Evolutionary conservation across 2,888 invertebrate genomes (phyloP), one percentile per base, ranked within the genome.

Genomic region (Xestia xanthographa): DNA sequence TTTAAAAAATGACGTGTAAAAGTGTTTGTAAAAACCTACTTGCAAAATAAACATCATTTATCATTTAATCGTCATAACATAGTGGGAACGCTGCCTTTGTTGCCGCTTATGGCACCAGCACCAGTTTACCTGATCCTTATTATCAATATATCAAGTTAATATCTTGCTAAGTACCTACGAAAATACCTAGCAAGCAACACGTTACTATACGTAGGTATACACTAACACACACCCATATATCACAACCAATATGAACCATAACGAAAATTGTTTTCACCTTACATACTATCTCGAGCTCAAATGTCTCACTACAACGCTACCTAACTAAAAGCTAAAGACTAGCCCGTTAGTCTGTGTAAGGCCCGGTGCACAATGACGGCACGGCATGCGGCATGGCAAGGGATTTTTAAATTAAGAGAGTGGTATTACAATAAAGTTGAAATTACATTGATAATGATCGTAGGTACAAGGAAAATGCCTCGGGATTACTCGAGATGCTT

Each of bases 291-390:
- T 68, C 29, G 1, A 45, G 38, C 26, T 63, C 45, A n/a, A n/a
- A n/a, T n/a, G n/a, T n/a, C n/a, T n/a, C 43, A 50, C 62, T 14
- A n/a, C 43, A 43, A 48, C 26, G 26, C 34, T 43, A 62, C 14
- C 11, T 26, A 34, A 45, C 43, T 63, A 75, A 63, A 53, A 63
- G 43, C 43, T 75, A 53, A 50, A 75, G 45, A 17, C n/a, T 76
- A 2, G 63, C 26, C 34, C 0, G 68, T 22, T 41, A 48, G 67
- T 67, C n/a, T 58, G 29, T 8, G 20, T 50, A 17, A 58, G 58
- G 58, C 17, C 17, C 4, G 29, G 8, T 8, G 26, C 58, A 29
- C 58, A 17, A 2, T 56, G 14, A 26, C 6, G 5, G 26, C 26
- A 56, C 26, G 26, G 26, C 56, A 56, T 1, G 12, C 26, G 26